Conservation (phyloP, 1,140 invertebrate genomes). For the Bombus cullumanus region DNA sequence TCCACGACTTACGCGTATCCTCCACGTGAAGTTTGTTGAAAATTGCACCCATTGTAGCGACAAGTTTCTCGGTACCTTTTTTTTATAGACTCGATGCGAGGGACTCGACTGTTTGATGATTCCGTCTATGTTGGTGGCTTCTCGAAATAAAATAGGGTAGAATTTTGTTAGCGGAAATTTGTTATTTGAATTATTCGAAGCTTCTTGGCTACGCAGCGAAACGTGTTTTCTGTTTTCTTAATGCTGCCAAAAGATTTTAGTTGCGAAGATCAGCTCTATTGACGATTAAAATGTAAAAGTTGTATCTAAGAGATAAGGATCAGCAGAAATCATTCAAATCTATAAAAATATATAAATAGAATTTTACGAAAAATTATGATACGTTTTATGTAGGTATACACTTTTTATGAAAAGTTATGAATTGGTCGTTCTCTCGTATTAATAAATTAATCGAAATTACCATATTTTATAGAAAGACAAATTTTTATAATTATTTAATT, state of each 20-base stretch:
- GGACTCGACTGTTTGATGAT: neutral
- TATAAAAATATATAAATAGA: neutral
- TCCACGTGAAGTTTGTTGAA: conserved; percentile 20
- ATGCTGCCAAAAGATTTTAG: neutral
- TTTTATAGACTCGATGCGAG: neutral
- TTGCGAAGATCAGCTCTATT: neutral
- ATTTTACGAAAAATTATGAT: neutral
- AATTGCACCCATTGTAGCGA: conserved; percentile 26
- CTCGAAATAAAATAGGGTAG: conserved; percentile 27
- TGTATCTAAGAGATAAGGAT: too few relatives aligned
- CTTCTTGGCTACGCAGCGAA: conserved; percentile 3
- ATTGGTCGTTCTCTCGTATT: neutral
- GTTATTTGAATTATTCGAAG: neutral
- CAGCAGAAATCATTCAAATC: neutral
- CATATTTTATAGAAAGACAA: neutral
- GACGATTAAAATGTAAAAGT: too few relatives aligned
- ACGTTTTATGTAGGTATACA: too few relatives aligned
- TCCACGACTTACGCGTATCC: conserved; percentile 42
- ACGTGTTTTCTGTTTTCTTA: neutral
- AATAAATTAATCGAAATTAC: neutral
- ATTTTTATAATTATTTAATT: neutral
- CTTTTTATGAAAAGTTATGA: neutral
- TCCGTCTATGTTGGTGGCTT: neutral
- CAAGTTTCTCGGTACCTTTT: neutral
- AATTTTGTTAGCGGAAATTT: neutral